phyloP scores from a whole-genome alignment of 2,888 invertebrate species.

The Parelbella ahira region DNA sequence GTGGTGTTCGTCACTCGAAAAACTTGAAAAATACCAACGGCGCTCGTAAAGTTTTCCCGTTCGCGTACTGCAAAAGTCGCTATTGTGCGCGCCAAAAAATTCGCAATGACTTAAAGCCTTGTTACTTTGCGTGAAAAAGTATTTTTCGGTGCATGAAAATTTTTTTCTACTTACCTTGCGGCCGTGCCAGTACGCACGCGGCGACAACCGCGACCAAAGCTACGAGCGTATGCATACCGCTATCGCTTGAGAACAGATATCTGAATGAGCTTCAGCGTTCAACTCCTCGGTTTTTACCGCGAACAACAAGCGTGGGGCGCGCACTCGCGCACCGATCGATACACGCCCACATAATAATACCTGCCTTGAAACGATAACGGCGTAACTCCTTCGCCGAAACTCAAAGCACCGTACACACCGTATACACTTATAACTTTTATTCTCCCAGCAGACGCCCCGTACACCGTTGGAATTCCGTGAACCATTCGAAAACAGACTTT shows the following conservation, averaged over 20 bases:
- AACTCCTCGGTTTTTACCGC: slow-evolving; percentile 15
- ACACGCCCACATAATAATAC: slow-evolving; percentile 15
- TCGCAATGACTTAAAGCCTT: slow-evolving; percentile 1
- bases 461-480: too few species aligned
- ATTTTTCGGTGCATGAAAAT: not conserved
- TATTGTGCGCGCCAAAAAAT: slow-evolving; percentile 3
- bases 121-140: not conserved
- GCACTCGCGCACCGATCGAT: slow-evolving; percentile 16
- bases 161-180: slow-evolving; percentile 13
- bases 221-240: slow-evolving; percentile 17
- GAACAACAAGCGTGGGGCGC: slow-evolving; percentile 6
- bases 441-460: not conserved
- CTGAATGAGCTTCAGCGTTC: slow-evolving; percentile 7
- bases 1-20: slow-evolving; percentile 8
- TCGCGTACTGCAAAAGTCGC: slow-evolving; percentile 6
- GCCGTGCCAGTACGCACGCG: slow-evolving; percentile 14
- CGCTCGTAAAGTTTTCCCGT: slow-evolving; percentile 6
- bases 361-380: not conserved
- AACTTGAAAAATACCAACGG: not conserved
- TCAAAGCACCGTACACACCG: not conserved
- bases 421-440: slow-evolving; percentile 2
- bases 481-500: slow-evolving; percentile 4
- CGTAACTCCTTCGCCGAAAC: not conserved
- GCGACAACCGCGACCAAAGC: slow-evolving; percentile 13
- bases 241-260: not conserved